Evolutionary conservation across 2,888 invertebrate genomes (phyloP), one percentile per base, ranked within the genome.

Genomic region (Temnothorax ravouxi): DNA sequence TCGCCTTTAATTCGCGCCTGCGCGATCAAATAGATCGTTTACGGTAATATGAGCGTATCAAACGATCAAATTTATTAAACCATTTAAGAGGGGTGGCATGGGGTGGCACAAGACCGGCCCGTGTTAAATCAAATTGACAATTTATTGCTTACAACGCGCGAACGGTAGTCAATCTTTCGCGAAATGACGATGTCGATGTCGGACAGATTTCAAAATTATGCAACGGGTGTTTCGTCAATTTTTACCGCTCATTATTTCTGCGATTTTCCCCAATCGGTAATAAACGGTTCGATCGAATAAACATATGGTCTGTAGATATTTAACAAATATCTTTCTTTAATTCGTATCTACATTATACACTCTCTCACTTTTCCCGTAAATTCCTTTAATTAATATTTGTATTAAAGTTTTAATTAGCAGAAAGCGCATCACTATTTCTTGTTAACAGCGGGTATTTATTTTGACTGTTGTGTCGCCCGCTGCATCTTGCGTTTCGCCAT

Each of bases 31-130:
- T 47, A 13, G 11, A 6, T 38, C 47, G 34, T 79, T 13, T 34
- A 41, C 18, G 21, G 8, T 79, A 79, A 59, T 67, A 21, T 34
- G 54, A 34, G 21, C 56, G 21, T 77, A 41, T 67, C 67, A 18
- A 79, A 44, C 2, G 21, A 47, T 59, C 47, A 13, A 69, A 71
- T 80, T 69, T 79, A 69, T 79, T 59, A 69, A 79, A 69, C 9
- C 47, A 18, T 71, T 69, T 71, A 50, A 71, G 47, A 71, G 13
- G 21, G 18, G 29, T 29, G 3, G 29, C 29, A 29, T 29, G 29
- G 47, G 18, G 2, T 41, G 44, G 8, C 52, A 5, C 34, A 29
- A 69, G 21, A 79, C 25, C 56, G 38, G 25, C 13, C 13, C 21
- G 44, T 38, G 34, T 80, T 47, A 50, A 59, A 71, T 80, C 38